phyloP scores from a whole-genome alignment of 2,888 invertebrate species.

The Melipona beecheii region DNA sequence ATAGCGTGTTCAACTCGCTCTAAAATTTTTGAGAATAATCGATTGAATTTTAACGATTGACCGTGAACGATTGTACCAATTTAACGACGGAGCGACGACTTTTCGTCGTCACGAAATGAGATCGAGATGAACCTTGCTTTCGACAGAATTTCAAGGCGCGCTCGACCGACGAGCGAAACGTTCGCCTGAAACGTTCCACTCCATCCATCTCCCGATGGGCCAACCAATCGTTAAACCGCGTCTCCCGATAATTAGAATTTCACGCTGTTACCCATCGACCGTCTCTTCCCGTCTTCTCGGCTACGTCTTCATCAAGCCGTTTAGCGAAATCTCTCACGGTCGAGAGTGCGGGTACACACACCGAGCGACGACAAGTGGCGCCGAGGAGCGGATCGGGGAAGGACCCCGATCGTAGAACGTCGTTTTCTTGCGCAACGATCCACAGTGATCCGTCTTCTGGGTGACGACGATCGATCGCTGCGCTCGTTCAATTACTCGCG shows the following conservation, averaged over 20 bases:
- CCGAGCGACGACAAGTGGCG: constrained; percentile 37
- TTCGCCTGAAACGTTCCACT: neutral
- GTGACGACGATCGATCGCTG: constrained; percentile 65
- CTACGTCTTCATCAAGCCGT: constrained; percentile 8
- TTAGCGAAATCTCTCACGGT: constrained; percentile 13
- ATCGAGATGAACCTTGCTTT: neutral
- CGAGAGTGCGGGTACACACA: neutral
- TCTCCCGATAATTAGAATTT: constrained; percentile 32
- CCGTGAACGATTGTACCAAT: neutral
- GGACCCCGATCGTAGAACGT: constrained; percentile 20
- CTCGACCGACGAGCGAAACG: neutral
- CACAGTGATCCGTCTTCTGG: constrained; percentile 61
- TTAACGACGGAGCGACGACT: neutral
- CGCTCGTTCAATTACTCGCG: constrained; percentile 60
- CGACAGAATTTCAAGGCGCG: constrained; percentile 7
- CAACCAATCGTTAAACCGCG: constrained; percentile 23
- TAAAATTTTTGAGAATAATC: too few species aligned
- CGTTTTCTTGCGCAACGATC: constrained; percentile 55
- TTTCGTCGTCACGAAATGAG: neutral
- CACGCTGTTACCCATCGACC: neutral
- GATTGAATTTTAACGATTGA: too few species aligned
- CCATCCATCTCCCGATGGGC: constrained; percentile 16
- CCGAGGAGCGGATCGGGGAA: constrained; percentile 38
- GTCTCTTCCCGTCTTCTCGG: neutral
- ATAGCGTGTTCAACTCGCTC: too few species aligned